Evolutionary conservation across 1,140 invertebrate species (phyloP), one percentile per base, ranked within the genome.

Genomic region (Acromyrmex echinatior): DNA sequence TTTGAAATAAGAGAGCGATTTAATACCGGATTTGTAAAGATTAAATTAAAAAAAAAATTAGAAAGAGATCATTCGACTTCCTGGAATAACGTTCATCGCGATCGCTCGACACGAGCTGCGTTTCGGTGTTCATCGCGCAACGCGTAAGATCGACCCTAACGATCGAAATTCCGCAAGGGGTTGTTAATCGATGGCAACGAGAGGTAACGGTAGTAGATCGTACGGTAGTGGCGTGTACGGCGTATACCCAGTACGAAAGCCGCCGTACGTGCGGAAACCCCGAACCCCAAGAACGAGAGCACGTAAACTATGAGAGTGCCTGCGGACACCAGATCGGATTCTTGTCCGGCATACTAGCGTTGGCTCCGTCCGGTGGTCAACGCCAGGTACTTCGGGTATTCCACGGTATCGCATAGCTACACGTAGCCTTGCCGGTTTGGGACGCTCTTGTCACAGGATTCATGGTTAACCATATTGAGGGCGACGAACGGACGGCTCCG

Each of bases 261-360:
- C 62, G 88, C 49, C 53, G 56, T 28, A 35, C 60, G 56, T 39
- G 60, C 53, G 49, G 78, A 14, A 56, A 49, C 58, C 21, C 21
- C 35, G 45, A 49, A 25, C 28, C 25, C 16, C 58, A 62, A 87
- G 89, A 90, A 91, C 89, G 58, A 88, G 88, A 86, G 68, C 81
- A 86, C 71, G 87, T 91, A 88, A 91, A 91, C 90, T 91, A 91
- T 91, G 90, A 87, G 77, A 86, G 79, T 91, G 89, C 87, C 86
- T 77, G 87, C 66, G 79, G 87, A 88, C 86, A 92, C 86, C 76
- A 58, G 79, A 90, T 88, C 90, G 81, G 63, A 91, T 91, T 91
- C 90, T 90, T 91, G 90, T 73, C 58, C 79, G 25, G 87, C 87
- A 82, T 88, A 89, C 71, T 84, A 84, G 88, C 87, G 78, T 74